Evolutionary conservation across 2,113 vertebrate genomes (phyloP).

Genomic region (Cebus imitator): DNA sequence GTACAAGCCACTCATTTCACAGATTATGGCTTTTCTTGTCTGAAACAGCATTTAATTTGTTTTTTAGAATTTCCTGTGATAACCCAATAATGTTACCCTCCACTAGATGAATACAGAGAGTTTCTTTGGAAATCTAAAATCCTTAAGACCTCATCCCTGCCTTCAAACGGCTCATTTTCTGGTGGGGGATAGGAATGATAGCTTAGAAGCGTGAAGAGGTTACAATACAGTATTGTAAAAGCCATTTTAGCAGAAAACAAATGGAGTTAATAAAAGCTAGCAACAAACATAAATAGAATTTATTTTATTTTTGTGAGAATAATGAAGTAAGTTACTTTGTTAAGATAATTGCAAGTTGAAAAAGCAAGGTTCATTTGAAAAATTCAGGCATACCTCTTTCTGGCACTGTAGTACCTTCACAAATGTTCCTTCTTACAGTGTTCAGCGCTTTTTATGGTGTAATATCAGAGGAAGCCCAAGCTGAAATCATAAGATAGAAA

Average conservation of each 20-base stretch:
- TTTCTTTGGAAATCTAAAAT: neutral
- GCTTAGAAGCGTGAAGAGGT: neutral
- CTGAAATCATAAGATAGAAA: constrained; percentile 57
- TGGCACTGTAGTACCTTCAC: neutral
- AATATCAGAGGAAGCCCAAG: neutral
- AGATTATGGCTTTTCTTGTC: neutral
- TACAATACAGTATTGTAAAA: neutral
- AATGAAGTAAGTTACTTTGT: constrained; percentile 40
- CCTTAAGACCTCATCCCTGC: neutral
- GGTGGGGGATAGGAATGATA: neutral
- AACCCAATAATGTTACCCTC: neutral
- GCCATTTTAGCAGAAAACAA: neutral
- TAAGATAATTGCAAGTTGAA: constrained; percentile 22
- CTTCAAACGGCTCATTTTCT: no score
- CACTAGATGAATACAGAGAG: neutral
- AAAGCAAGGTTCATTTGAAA: constrained; percentile 27
- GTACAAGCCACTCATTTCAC: neutral
- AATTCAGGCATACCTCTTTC: constrained; percentile 60
- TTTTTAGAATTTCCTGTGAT: constrained; percentile 16
- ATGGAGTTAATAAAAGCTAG: constrained; percentile 27
- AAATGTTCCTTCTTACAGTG: constrained; percentile 8
- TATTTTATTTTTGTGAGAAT: constrained; percentile 29
- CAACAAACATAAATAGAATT: neutral
- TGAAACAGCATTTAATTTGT: constrained; percentile 41
- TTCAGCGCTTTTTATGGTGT: constrained; percentile 11